phyloP scores from a whole-genome alignment of 2,888 invertebrate species.

The Xestia xanthographa region DNA sequence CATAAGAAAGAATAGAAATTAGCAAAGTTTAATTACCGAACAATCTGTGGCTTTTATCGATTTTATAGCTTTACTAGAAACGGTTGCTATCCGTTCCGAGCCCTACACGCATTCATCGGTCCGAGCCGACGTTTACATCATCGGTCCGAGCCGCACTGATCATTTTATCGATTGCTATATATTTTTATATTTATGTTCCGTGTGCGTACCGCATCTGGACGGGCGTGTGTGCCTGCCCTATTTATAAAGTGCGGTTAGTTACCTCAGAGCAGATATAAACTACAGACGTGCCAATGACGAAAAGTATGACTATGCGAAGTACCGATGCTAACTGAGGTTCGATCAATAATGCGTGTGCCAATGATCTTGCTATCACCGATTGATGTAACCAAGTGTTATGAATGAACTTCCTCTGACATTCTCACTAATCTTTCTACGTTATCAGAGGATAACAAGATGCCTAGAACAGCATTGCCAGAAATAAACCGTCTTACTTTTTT shows the following conservation, averaged over 20 bases:
- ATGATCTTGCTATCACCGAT: constrained; percentile 61
- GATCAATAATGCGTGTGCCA: constrained; percentile 62
- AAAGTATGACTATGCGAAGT: constrained; percentile 60
- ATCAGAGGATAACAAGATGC: not conserved
- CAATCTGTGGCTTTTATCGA: constrained; percentile 35
- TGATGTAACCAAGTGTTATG: constrained; percentile 50
- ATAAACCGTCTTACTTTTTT: not conserved
- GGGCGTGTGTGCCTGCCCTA: constrained; percentile 81
- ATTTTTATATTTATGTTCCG: constrained; percentile 77
- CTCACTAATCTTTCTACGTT: not conserved
- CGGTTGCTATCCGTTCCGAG: constrained; percentile 50
- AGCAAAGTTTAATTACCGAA: constrained; percentile 21
- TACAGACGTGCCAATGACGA: constrained; percentile 67
- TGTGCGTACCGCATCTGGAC: constrained; percentile 80
- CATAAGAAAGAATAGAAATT: constrained; percentile 19
- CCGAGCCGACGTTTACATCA: constrained; percentile 80
- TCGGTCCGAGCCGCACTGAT: constrained; percentile 76
- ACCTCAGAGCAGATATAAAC: constrained; percentile 75
- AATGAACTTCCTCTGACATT: constrained; percentile 42
- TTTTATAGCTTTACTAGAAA: constrained; percentile 36
- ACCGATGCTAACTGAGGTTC: constrained; percentile 48
- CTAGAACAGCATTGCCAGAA: not conserved
- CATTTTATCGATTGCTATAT: constrained; percentile 82
- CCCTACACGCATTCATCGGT: constrained; percentile 67
- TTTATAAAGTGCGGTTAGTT: constrained; percentile 83